These are phyloP conservation scores for Acleris sparsana DNA, from an alignment of 2,888 invertebrate genomes.

Conservation along the genomic window DNA sequence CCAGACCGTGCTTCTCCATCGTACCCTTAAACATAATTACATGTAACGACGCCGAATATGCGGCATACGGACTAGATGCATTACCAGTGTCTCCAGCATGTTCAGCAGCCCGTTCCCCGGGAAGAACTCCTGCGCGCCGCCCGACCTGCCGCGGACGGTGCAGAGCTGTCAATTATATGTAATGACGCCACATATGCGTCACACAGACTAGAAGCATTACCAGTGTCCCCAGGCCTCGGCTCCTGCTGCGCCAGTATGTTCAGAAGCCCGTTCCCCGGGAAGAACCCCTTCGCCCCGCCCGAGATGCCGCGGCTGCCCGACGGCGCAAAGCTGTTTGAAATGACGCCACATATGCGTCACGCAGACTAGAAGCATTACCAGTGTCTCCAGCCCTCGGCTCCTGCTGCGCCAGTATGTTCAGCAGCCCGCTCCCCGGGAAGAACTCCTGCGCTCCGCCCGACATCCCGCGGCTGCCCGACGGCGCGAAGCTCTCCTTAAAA, in stretches of 20 bases:
- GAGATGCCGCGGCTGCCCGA: slow-evolving; percentile 43
- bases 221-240: slow-evolving; percentile 61
- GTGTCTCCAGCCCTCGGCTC: slow-evolving; percentile 64
- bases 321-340: slow-evolving; percentile 53
- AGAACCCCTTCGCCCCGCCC: slow-evolving; percentile 48
- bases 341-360: too few relatives aligned
- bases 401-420: slow-evolving; percentile 56
- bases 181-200: too few relatives aligned
- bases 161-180: slow-evolving; percentile 50
- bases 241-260: slow-evolving; percentile 60
- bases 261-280: slow-evolving; percentile 57
- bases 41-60: background rate
- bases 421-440: slow-evolving; percentile 57
- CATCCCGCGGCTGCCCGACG: slow-evolving; percentile 45
- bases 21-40: background rate
- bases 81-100: slow-evolving; percentile 63
- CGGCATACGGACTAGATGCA: background rate
- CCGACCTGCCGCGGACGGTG: slow-evolving; percentile 45
- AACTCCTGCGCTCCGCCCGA: slow-evolving; percentile 46
- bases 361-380: slow-evolving; percentile 48
- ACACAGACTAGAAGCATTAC: slow-evolving; percentile 44
- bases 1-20: too few relatives aligned
- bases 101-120: slow-evolving; percentile 57
- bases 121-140: slow-evolving; percentile 50
- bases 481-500: slow-evolving; percentile 55